Conservation (phyloP, 2,888 invertebrate species). For the Therioaphis trifolii region DNA sequence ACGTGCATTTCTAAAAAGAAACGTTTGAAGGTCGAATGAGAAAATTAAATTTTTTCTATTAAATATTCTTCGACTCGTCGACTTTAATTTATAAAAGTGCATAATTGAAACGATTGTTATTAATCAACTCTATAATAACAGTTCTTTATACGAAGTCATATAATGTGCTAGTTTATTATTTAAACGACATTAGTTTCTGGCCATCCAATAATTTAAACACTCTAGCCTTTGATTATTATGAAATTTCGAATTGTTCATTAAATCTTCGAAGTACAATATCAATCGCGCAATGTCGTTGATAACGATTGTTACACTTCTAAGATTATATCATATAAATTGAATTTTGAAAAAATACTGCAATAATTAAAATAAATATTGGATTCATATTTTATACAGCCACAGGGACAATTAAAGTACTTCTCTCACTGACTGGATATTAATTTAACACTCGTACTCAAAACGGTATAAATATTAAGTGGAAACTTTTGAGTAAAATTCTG, state of each 20-base stretch:
- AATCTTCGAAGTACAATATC: constrained; percentile 19
- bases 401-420: neutral
- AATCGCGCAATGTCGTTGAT: neutral
- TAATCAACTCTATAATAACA: constrained; percentile 32
- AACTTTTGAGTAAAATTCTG: neutral
- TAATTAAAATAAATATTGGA: no score
- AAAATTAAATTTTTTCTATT: constrained; percentile 26
- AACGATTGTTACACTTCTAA: constrained; percentile 29
- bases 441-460: neutral
- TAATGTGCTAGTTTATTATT: constrained; percentile 16
- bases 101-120: constrained; percentile 29
- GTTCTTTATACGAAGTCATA: constrained; percentile 25
- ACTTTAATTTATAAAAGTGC: constrained; percentile 18
- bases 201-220: constrained; percentile 13
- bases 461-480: constrained; percentile 3
- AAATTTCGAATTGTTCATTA: constrained; percentile 19
- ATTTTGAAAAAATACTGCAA: constrained; percentile 21
- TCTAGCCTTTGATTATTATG: neutral
- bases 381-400: neutral
- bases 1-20: neutral
- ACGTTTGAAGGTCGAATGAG: constrained; percentile 13
- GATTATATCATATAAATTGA: constrained; percentile 23
- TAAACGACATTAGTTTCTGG: neutral
- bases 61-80: constrained; percentile 14
- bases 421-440: neutral